Evolutionary conservation across 1,140 invertebrate species (phyloP), one percentile per base, ranked within the genome.

Genomic region (Charaxes varanes): DNA sequence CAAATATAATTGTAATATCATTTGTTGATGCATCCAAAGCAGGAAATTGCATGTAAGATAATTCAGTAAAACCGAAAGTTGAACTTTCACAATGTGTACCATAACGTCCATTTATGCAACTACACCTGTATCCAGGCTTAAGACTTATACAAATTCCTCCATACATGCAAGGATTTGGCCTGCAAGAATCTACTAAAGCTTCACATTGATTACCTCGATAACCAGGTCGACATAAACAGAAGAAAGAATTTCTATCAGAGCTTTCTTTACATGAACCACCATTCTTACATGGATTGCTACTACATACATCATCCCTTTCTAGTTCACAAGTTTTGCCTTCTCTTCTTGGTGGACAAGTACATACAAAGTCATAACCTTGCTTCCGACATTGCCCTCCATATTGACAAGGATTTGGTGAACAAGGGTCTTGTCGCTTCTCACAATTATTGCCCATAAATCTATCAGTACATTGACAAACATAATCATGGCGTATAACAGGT

Each of bases 171-270:
- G 95, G 95, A 81, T 97, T 97, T 2, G 94, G 94, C 54, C 93
- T 86, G 62, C 95, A 97, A 0, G 93, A 94, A 77, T 97, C 94
- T 0, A 93, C 89, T 0, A 94, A 83, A 4, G 90, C 88, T 84
- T 97, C 94, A 76, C 95, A 97, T 52, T 93, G 90, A 70, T 93
- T 93, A 6, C 95, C 95, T 16, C 93, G 88, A 65, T 95, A 96
- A 3, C 95, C 95, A 2, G 94, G 92, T 1, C 94, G 87, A 63
- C 95, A 97, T 0, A 97, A 79, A 58, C 95, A 97, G 73, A 96
- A 97, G 87, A 94, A 96, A 4, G 91, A 92, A 11, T 90, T 92
- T 26, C 92, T 92, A 59, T 94, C 93, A 0, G 92, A 88, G 62
- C 93, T 94, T 62, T 94, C 92, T 59, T 93, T 90, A 53, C 95